These are phyloP conservation scores for Dasysyrphus albostriatus DNA, from an alignment of 2,888 invertebrate species.

Conservation along the genomic window DNA sequence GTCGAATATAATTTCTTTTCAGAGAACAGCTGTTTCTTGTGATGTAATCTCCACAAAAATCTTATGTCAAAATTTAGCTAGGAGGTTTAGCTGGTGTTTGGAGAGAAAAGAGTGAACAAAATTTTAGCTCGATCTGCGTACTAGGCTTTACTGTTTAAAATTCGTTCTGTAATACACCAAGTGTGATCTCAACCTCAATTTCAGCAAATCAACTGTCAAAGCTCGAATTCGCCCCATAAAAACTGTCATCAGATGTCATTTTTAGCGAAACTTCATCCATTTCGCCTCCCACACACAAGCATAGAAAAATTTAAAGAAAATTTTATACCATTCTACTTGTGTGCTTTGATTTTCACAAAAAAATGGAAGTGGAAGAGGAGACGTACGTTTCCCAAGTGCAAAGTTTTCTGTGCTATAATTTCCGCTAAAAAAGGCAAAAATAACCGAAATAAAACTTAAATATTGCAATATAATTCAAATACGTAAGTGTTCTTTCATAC, in stretches of 20 bases:
- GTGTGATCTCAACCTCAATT: neutral
- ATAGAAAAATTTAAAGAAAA: slow-evolving; percentile 11
- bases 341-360: slow-evolving; percentile 54
- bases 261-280: slow-evolving; percentile 67
- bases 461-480: slow-evolving; percentile 53
- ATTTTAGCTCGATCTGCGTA: no score
- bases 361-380: slow-evolving; percentile 75
- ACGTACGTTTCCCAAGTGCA: slow-evolving; percentile 74
- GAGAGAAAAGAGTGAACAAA: no score
- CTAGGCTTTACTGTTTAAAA: no score
- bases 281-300: slow-evolving; percentile 46
- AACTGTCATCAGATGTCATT: slow-evolving; percentile 49
- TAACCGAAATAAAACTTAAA: slow-evolving; percentile 44
- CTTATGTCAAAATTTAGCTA: no score
- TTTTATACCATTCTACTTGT: slow-evolving; percentile 56
- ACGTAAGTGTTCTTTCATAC: slow-evolving; percentile 55
- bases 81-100: no score
- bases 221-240: slow-evolving; percentile 32
- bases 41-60: no score
- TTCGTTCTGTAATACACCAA: no score
- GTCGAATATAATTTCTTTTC: no score
- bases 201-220: slow-evolving; percentile 31
- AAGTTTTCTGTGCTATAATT: slow-evolving; percentile 74
- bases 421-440: slow-evolving; percentile 59
- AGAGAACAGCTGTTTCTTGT: no score